Conservation (phyloP, 2,888 invertebrate genomes). For the Dendrolimus houi region DNA sequence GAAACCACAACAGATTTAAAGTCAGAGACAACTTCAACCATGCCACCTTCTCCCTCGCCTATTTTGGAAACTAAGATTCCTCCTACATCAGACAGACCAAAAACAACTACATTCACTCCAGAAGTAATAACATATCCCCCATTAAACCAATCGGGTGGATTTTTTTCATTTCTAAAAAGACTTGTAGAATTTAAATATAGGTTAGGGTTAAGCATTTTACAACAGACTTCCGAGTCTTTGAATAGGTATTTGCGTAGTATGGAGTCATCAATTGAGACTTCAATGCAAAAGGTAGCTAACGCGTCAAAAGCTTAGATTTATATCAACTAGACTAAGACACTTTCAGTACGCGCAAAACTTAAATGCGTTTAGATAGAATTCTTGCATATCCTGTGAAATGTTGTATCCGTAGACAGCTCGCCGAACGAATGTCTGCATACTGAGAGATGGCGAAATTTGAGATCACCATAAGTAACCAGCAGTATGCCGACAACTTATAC, state of each 20-base stretch:
- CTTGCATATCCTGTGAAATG: too few relatives aligned
- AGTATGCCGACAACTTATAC: too few relatives aligned
- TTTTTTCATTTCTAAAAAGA: slow-evolving; percentile 78
- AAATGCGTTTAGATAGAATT: too few relatives aligned
- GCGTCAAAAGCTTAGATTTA: slow-evolving; percentile 26
- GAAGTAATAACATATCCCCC: slow-evolving; percentile 63
- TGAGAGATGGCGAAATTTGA: too few relatives aligned
- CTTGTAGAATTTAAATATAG: slow-evolving; percentile 82
- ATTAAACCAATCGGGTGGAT: slow-evolving; percentile 46
- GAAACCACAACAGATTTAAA: slow-evolving; percentile 55
- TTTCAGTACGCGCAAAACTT: too few relatives aligned
- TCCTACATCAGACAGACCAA: slow-evolving; percentile 25
- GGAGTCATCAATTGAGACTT: slow-evolving; percentile 34
- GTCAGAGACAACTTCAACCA: slow-evolving; percentile 52
- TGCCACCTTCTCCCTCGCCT: slow-evolving; percentile 38
- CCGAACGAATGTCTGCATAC: too few relatives aligned
- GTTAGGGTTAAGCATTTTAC: slow-evolving; percentile 80
- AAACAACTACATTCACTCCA: slow-evolving; percentile 29
- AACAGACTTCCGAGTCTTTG: slow-evolving; percentile 80
- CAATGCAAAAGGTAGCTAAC: slow-evolving; percentile 37
- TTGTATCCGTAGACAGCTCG: too few relatives aligned
- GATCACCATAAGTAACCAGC: too few relatives aligned
- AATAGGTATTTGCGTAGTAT: slow-evolving; percentile 79
- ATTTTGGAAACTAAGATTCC: slow-evolving; percentile 26
- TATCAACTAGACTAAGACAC: neutral